phyloP scores from a whole-genome alignment of 2,113 vertebrate genomes.

The Charadrius vociferus region DNA sequence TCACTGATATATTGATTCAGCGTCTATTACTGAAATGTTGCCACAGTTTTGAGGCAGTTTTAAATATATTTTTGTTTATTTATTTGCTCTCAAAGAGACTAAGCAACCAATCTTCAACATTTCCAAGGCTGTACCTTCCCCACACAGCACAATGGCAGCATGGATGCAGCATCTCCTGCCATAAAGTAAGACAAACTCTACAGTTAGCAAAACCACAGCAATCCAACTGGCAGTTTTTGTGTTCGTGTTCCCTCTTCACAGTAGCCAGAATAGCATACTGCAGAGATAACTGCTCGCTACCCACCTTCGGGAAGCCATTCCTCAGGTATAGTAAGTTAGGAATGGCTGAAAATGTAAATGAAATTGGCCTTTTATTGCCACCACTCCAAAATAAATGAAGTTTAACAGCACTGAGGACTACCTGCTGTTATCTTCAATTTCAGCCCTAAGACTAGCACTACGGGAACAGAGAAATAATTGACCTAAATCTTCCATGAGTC shows the following conservation, averaged over 20 bases:
- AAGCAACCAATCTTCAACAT: background rate
- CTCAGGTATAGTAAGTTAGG: background rate
- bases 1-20: background rate
- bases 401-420: background rate
- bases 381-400: background rate
- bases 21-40: background rate
- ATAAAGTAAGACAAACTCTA: slow-evolving; percentile 17
- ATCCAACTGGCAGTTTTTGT: slow-evolving; percentile 25
- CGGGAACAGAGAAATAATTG: background rate
- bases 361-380: slow-evolving; percentile 10
- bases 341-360: slow-evolving; percentile 29
- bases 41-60: background rate
- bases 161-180: background rate
- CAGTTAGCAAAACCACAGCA: slow-evolving; percentile 49
- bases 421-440: background rate
- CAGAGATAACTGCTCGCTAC: slow-evolving; percentile 4
- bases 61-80: background rate
- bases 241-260: slow-evolving; percentile 32
- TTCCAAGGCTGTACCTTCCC: background rate
- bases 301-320: slow-evolving; percentile 7
- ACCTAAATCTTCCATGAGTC: background rate
- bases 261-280: slow-evolving; percentile 30
- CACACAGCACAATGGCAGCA: background rate
- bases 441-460: background rate
- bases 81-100: background rate